Conservation (phyloP, 2,888 invertebrate genomes). For the Tortrix viridana region DNA sequence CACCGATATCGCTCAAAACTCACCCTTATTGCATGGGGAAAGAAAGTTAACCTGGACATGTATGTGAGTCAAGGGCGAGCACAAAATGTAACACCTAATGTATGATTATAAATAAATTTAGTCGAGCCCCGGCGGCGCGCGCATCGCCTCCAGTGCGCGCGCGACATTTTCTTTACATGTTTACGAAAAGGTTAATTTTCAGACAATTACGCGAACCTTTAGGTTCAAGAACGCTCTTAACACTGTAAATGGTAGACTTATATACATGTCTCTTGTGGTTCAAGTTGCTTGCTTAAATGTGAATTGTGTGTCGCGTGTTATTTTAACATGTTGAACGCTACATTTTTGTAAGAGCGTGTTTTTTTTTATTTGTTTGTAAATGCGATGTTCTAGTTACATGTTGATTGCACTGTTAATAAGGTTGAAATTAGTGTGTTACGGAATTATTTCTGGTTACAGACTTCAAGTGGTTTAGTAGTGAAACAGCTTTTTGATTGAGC, state of each 20-base stretch:
- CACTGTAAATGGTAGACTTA: no score
- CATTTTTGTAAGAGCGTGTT: no score
- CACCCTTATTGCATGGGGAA: conserved; percentile 35
- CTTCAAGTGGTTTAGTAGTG: conserved; percentile 18
- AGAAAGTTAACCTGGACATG: conserved; percentile 37
- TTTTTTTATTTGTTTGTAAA: no score
- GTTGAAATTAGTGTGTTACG: conserved; percentile 3
- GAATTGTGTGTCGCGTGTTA: no score
- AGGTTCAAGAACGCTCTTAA: no score
- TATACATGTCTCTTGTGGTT: no score
- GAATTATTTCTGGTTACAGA: conserved; percentile 11
- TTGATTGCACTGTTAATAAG: conserved; percentile 7
- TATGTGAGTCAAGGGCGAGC: conserved; percentile 76
- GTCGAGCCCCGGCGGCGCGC: conserved; percentile 59
- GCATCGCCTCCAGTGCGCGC: conserved; percentile 35
- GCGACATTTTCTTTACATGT: conserved; percentile 18
- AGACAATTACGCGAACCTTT: background rate
- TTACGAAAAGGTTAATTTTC: conserved; percentile 18
- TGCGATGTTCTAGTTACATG: no score
- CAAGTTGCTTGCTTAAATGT: no score
- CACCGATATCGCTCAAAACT: conserved; percentile 30
- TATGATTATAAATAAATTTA: conserved; percentile 77
- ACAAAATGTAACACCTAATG: conserved; percentile 77
- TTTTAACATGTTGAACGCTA: no score
- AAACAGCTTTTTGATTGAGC: conserved; percentile 23